phyloP scores from a whole-genome alignment of 2,888 invertebrate species.

The Heliconius aoede region DNA sequence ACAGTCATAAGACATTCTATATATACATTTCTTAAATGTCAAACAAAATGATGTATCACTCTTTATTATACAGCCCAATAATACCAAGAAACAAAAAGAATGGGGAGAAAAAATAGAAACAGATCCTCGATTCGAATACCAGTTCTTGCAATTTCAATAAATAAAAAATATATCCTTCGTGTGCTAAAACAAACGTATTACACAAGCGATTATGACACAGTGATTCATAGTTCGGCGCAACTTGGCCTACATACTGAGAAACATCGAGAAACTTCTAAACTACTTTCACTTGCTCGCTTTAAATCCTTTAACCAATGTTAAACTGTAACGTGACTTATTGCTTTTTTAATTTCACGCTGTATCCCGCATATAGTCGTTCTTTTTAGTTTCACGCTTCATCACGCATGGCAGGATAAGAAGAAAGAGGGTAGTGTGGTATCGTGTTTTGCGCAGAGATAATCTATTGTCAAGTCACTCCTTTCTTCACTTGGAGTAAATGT shows the following conservation, averaged over 20 bases:
- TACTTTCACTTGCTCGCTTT: conserved; percentile 48
- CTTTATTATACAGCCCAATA: no score
- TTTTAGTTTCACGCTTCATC: not conserved
- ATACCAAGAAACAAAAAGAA: no score
- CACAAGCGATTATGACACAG: conserved; percentile 43
- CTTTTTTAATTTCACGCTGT: not conserved
- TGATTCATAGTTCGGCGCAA: conserved; percentile 41
- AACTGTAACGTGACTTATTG: not conserved
- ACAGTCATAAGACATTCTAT: no score
- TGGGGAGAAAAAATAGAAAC: no score
- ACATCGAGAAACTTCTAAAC: conserved; percentile 41
- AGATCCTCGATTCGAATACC: no score
- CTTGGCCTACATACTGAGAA: conserved; percentile 42
- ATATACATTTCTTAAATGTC: no score
- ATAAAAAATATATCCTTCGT: not conserved
- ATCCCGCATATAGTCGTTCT: no score
- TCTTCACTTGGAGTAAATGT: not conserved
- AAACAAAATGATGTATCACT: no score
- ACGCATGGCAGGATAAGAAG: not conserved
- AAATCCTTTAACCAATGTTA: not conserved
- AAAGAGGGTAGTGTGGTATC: no score
- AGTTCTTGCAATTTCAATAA: not conserved
- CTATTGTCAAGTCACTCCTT: not conserved
- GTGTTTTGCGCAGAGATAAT: no score
- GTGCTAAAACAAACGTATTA: conserved; percentile 21